Conservation (phyloP, 1,140 invertebrate genomes). For the Ceratitis capitata region DNA sequence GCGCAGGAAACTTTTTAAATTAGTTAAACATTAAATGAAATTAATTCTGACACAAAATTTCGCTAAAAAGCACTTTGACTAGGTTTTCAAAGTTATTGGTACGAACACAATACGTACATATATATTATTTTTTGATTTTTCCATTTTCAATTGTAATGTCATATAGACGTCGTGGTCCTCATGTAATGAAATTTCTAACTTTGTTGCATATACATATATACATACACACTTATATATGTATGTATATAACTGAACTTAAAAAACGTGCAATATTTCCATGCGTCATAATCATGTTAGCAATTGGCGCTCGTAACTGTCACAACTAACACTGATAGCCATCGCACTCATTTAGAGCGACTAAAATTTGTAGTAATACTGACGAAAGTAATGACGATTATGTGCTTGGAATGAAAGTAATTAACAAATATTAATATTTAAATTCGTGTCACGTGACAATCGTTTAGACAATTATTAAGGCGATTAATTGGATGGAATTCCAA, state of each 20-base stretch:
- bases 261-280: not conserved
- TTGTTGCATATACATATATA: too few species aligned
- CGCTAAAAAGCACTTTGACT: not conserved
- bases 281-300: not conserved
- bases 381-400: conserved; percentile 21
- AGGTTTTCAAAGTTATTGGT: not conserved
- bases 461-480: not conserved
- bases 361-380: not conserved
- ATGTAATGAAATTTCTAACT: conserved; percentile 13
- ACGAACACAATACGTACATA: not conserved
- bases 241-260: not conserved
- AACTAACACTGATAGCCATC: too few species aligned
- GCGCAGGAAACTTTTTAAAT: not conserved
- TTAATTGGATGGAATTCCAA: too few species aligned
- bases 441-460: conserved; percentile 1
- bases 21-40: not conserved
- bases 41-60: not conserved
- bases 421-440: not conserved
- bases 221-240: not conserved
- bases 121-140: not conserved
- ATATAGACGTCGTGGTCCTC: not conserved
- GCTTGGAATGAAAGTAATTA: conserved; percentile 10
- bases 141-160: not conserved
- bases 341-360: too few species aligned
- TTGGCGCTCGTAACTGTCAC: too few species aligned